Evolutionary conservation across 2,797 vertebrate genomes (phyloP), one percentile per base, ranked within the genome.

Genomic region (Malurus splendens): DNA sequence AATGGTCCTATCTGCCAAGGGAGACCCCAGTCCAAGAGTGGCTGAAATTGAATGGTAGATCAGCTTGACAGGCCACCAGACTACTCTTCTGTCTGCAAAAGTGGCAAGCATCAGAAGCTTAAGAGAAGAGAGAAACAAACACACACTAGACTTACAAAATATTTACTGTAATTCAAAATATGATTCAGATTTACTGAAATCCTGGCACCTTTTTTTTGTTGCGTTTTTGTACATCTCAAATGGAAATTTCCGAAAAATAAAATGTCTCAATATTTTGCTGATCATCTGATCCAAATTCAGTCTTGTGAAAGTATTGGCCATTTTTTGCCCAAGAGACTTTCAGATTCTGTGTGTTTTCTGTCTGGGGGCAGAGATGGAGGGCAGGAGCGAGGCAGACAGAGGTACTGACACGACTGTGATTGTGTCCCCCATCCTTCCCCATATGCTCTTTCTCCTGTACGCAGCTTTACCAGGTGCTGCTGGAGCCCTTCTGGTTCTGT

Each of bases 381-480:
- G 59, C 2, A 28, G 73, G n/a, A 60, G 18, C 25, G 19, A 79
- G 23, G 60, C 6, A 56, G 16, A 19, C 4, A 50, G 36, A 36
- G 1, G 4, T 3, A 59, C 38, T 50, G 42, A 25, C 22, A 7
- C 1, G 4, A 41, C 5, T 27, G 14, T 4, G 28, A 27, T 6
- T 7, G 1, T 25, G 38, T 56, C 28, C 28, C 14, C 14, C 4
- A 9, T n/a, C 18, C 38, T 38, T 59, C 17, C 10, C n/a, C 1
- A 2, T 0, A 0, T 0, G 1, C 3, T 1, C n/a, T 55, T 48
- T 60, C 27, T 60, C 2, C 1, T 1, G 13, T 7, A 23, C 27
- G 4, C 55, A 68, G 51, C 41, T 62, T 57, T 30, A 39, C 16
- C 20, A 15, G 39, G 28, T 59, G 67, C 56, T 78, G 68, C 45